Percentiles rank a stretch among this genome's conserved stretches.
phyloP scores from a whole-genome alignment of 2,888 invertebrate genomes.

The Sepioteuthis lessoniana region DNA sequence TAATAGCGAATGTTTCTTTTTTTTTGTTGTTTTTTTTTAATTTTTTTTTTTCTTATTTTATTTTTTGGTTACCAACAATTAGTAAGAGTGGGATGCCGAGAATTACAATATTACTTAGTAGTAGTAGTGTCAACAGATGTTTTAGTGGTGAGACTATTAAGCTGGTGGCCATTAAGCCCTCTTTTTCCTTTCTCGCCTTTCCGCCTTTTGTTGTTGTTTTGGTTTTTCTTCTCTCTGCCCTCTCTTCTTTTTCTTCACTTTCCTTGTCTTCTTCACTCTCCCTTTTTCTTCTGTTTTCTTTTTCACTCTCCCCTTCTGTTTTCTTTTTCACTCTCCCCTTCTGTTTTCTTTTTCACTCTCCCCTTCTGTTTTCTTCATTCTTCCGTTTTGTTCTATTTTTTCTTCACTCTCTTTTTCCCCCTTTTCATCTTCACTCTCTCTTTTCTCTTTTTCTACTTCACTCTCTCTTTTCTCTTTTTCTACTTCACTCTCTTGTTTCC shows the following conservation, averaged over 20 bases:
- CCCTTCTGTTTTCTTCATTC: neutral
- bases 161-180: too few relatives aligned
- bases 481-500: neutral
- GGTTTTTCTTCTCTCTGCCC: too few relatives aligned
- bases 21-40: too few relatives aligned
- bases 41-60: too few relatives aligned
- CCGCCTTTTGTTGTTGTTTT: too few relatives aligned
- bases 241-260: too few relatives aligned
- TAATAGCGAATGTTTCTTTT: neutral
- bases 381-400: rapidly evolving
- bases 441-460: neutral
- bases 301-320: neutral
- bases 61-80: neutral
- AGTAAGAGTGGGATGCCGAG: neutral
- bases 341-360: neutral
- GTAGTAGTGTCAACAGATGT: neutral
- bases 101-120: slow-evolving; percentile 5
- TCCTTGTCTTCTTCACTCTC: too few relatives aligned
- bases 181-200: too few relatives aligned
- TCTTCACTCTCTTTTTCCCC: neutral
- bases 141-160: neutral
- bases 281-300: neutral
- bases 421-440: neutral
- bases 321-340: neutral
- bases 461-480: neutral